Percentiles rank a stretch among this genome's conserved stretches.
phyloP scores from a whole-genome alignment of 2,888 invertebrate species.

The Panopea generosa region DNA sequence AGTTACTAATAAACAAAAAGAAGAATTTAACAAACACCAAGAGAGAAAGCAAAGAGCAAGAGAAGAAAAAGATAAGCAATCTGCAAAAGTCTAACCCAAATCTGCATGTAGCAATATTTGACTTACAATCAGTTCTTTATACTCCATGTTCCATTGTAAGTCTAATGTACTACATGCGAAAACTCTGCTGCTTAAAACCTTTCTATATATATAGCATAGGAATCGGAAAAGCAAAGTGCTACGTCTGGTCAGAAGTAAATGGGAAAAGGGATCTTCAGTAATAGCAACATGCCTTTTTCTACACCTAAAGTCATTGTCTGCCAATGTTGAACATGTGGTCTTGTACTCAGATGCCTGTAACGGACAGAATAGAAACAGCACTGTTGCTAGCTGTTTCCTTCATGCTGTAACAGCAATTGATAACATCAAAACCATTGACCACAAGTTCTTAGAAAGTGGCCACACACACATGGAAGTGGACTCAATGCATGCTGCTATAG shows the following conservation, averaged over 20 bases:
- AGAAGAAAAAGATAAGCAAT: no score
- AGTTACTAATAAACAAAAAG: slow-evolving; percentile 4
- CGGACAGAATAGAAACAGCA: slow-evolving; percentile 44
- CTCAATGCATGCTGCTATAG: slow-evolving; percentile 43
- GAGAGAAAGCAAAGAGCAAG: no score
- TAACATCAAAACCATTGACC: slow-evolving; percentile 32
- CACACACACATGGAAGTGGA: slow-evolving; percentile 56
- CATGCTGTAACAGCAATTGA: slow-evolving; percentile 27
- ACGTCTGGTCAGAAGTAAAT: slow-evolving; percentile 43
- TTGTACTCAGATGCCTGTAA: slow-evolving; percentile 27
- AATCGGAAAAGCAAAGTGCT: slow-evolving; percentile 24
- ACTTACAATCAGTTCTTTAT: no score
- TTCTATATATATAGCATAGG: no score
- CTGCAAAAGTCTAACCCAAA: no score
- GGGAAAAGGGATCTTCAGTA: slow-evolving; percentile 30
- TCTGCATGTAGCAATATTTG: no score
- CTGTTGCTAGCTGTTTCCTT: slow-evolving; percentile 32
- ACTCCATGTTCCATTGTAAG: no score
- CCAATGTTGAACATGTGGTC: slow-evolving; percentile 40
- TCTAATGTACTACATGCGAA: no score
- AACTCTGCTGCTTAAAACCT: no score
- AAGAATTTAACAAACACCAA: no score
- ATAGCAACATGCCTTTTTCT: slow-evolving; percentile 44
- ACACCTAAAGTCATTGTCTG: slow-evolving; percentile 23
- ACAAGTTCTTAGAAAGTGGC: slow-evolving; percentile 49